Base-by-base conservation (phyloP, 2,888 invertebrate genomes). In the Muschampia plurimacula region DNA sequence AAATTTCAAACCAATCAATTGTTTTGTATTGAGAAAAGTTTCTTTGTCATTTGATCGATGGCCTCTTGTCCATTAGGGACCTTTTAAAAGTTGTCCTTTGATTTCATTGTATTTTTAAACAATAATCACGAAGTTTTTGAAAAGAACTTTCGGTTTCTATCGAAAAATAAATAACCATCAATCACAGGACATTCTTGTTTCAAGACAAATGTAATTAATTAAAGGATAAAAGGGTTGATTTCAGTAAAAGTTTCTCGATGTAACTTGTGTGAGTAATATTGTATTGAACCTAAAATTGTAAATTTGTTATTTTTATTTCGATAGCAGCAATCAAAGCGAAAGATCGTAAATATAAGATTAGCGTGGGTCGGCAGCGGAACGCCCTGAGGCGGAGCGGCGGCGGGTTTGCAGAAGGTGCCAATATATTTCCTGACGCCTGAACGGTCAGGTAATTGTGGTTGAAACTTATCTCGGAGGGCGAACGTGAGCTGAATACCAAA, bases 21-120 rank as follows among this genome's bases (percentile, higher is more conserved):
- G 88, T 88, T 89, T 88, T 86, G 88, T 87, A 89, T 88, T 87
- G 87, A 88, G 86, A 87, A 87, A 91, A 89, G 82, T 87, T 89
- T 91, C 89, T 90, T 91, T 92, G 92, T 89, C 87, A 87, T 89
- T 92, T 94, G 94, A 93, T 93, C 90, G 93, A 94, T 92, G 88
- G 84, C 86, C 87, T 85, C 86, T 92, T 91, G 90, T 90, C 90
- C 93, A 93, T 92, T 93, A 93, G 87, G 84, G 81, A 84, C 90
- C 89, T 91, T 92, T 91, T 90, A 89, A 90, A 92, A 92, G 87
- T 91, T 91, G 88, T 90, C 88, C 85, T 92, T 90, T 89, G 89
- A 89, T 90, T 91, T 90, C 86, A 88, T 90, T 91, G 86, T 90
- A 81, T 86, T 84, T 84, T 87, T 86, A 79, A 85, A 86, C 84